phyloP scores from a whole-genome alignment of 2,113 vertebrate species.

The Ahaetulla prasina region DNA sequence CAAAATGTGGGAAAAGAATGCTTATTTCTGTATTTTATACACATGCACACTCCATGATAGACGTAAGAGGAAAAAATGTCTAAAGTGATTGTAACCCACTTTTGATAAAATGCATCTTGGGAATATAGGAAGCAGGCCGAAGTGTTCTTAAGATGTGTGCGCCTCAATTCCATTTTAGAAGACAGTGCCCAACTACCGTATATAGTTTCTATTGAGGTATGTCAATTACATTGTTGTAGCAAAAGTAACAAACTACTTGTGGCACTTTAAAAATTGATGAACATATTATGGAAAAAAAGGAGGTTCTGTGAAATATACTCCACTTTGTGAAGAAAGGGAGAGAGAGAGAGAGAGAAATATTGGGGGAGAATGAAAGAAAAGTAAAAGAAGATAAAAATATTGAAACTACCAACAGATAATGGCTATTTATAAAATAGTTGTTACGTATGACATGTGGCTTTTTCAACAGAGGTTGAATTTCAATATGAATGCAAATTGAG shows the following conservation, averaged over 20 bases:
- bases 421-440: not conserved
- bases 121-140: not conserved
- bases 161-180: not conserved
- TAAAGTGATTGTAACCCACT: not conserved
- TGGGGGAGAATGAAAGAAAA: not conserved
- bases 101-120: not conserved
- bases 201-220: not conserved
- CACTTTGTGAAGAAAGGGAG: not conserved
- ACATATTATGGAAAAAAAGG: not conserved
- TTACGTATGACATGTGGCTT: not conserved
- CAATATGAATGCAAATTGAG: not conserved
- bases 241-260: not conserved
- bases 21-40: not conserved
- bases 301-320: not conserved
- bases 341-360: too few relatives aligned
- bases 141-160: not conserved
- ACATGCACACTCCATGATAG: not conserved
- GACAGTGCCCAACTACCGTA: too few relatives aligned
- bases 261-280: not conserved
- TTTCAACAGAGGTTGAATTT: not conserved
- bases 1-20: slow-evolving; percentile 3
- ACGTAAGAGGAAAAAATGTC: not conserved
- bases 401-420: not conserved
- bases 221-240: not conserved
- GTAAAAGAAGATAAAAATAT: not conserved